Percentiles rank a stretch among this genome's conserved stretches.
These are phyloP conservation scores for Muscicapa adusta DNA, from an alignment of 2,113 vertebrate genomes.

Conservation along the genomic window DNA sequence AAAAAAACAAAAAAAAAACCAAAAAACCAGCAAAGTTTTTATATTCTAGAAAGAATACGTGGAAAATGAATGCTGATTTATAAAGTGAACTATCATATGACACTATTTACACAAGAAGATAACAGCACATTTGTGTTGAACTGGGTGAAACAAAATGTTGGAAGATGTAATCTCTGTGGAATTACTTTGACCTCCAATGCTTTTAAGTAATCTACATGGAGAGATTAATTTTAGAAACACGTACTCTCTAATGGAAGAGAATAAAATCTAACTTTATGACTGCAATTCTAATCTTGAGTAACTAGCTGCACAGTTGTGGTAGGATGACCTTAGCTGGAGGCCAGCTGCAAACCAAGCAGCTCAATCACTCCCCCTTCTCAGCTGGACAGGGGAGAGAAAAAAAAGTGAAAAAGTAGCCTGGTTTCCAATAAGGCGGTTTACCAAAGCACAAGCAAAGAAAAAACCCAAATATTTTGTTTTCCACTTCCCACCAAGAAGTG, in stretches of 20 bases:
- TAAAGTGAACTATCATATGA: neutral
- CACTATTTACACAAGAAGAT: neutral
- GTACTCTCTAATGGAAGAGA: neutral
- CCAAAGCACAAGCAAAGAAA: neutral
- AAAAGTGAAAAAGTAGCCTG: neutral
- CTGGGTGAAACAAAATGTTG: neutral
- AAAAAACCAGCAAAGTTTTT: rapidly evolving
- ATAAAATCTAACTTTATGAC: neutral
- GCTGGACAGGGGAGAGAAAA: neutral
- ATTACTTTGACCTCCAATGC: neutral
- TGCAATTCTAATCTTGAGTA: neutral
- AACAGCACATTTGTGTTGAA: neutral
- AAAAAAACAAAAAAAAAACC: too few species aligned
- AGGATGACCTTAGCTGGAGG: neutral
- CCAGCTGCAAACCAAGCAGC: neutral
- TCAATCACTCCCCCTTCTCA: neutral
- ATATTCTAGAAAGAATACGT: neutral
- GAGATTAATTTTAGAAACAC: neutral
- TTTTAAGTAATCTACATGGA: neutral
- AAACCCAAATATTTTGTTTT: neutral
- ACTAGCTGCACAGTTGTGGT: neutral
- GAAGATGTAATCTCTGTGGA: neutral
- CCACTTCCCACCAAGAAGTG: neutral
- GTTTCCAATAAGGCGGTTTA: neutral
- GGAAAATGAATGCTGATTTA: neutral